These are phyloP conservation scores for Cyprinodon tularosa DNA, from an alignment of 2,113 vertebrate species.

Conservation along the genomic window DNA sequence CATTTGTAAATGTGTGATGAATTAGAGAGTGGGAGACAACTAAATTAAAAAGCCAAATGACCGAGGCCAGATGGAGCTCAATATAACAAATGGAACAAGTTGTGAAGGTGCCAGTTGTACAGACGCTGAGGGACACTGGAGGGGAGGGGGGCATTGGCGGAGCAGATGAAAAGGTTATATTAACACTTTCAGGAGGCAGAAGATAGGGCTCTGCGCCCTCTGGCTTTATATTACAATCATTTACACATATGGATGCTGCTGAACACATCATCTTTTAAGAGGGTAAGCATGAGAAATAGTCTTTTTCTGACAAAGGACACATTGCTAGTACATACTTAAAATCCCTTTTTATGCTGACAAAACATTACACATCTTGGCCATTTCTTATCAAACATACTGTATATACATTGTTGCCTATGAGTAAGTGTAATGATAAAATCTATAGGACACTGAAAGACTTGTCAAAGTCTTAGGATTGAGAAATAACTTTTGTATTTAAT, in stretches of 20 bases:
- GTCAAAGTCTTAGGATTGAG: neutral
- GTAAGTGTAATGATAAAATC: neutral
- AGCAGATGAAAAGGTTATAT: constrained; percentile 81
- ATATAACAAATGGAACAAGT: constrained; percentile 85
- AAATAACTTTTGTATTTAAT: constrained; percentile 25
- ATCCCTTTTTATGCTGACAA: constrained; percentile 15
- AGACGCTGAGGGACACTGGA: constrained; percentile 77
- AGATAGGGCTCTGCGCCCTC: constrained; percentile 66
- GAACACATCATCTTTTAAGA: constrained; percentile 67
- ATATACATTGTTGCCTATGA: neutral
- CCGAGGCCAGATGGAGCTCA: constrained; percentile 82
- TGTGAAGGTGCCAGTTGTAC: constrained; percentile 82
- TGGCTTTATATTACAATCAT: constrained; percentile 68
- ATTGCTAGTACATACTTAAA: constrained; percentile 32
- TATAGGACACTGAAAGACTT: neutral
- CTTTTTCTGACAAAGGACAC: constrained; percentile 30
- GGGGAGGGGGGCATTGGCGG: constrained; percentile 66
- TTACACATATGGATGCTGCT: constrained; percentile 69
- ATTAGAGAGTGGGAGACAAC: constrained; percentile 84
- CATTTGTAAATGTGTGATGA: constrained; percentile 83
- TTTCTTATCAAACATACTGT: neutral
- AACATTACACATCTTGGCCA: constrained; percentile 8
- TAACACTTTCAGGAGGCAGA: constrained; percentile 73
- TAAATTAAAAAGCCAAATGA: constrained; percentile 85
- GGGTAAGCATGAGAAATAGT: constrained; percentile 56